phyloP scores from a whole-genome alignment of 2,888 invertebrate genomes.

The Polyploca ridens region DNA sequence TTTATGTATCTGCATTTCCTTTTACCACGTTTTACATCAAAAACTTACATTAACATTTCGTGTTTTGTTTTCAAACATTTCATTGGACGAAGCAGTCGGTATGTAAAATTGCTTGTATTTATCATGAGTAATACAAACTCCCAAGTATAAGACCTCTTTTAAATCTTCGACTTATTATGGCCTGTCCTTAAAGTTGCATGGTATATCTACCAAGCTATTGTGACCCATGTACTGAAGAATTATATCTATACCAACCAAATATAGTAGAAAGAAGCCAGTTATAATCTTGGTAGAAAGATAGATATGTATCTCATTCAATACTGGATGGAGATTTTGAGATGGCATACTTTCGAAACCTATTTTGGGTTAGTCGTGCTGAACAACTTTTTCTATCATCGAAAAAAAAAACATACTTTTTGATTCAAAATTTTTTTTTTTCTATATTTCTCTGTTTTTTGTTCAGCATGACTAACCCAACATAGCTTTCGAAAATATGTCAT shows the following conservation, averaged over 20 bases:
- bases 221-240: neutral
- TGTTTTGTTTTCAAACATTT: constrained; percentile 76
- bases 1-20: constrained; percentile 9
- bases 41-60: constrained; percentile 61
- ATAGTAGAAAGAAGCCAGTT: neutral
- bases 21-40: constrained; percentile 30
- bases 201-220: constrained; percentile 6
- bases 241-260: neutral
- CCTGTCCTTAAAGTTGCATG: neutral
- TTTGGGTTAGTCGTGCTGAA: too few species aligned
- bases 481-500: too few species aligned
- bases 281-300: constrained; percentile 3
- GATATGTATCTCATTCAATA: neutral
- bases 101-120: constrained; percentile 65
- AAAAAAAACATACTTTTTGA: too few species aligned
- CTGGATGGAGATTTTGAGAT: too few species aligned
- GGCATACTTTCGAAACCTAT: too few species aligned
- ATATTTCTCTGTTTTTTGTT: too few species aligned
- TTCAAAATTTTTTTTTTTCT: too few species aligned
- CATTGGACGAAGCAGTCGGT: constrained; percentile 80
- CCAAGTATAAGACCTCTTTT: constrained; percentile 25
- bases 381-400: too few species aligned
- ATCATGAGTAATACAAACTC: constrained; percentile 57
- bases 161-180: neutral
- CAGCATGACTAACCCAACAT: too few species aligned